Base-by-base conservation (phyloP, 2,888 invertebrate genomes). In the Sphaeridia pumilis region DNA sequence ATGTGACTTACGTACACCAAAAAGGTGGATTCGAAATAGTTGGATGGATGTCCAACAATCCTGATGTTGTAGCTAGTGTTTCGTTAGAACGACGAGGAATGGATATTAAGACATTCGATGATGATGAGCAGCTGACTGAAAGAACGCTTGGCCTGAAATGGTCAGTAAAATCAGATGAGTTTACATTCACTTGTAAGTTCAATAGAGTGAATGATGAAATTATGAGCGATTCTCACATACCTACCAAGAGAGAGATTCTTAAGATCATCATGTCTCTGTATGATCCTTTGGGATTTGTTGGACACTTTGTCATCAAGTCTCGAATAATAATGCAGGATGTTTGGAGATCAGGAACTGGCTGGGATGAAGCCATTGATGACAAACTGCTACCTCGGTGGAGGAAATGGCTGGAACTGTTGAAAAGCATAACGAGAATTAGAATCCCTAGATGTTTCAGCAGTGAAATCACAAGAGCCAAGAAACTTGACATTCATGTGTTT, bases 321-420 rank as follows among this genome's bases (percentile, higher is more conserved):
- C 66, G 67, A 31, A 51, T 67, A 3, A 43, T 67, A 12, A 31
- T 66, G 4, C 67, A 67, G 49, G 48, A 63, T 22, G 50, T 66
- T 10, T 67, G 67, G 67, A 52, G 56, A 36, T 27, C 31, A 3
- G 58, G 57, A 4, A 17, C 63, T 5, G 63, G 60, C 2, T 67
- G 66, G 66, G 66, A 67, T 49, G 65, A 66, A 12, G 55, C 55
- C 24, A 27, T 66, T 2, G 36, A 50, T 2, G 22, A 21, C 1
- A 3, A 27, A 1, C 14, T 54, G 2, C 2, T n/a, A 1, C 43
- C 27, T 3, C 45, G 43, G 17, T 38, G 38, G 7, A 38, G 38
- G 5, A 25, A 3, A 17, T 60, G 60, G 58, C 4, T 58, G 1
- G 2, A 20, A 21, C 52, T 56, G 10, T 27, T 60, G 14, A 5